A percentile compares a stretch with the other conserved stretches of the same genome.
Conservation (phyloP, 2,888 invertebrate genomes). For the Amorpha juglandis region DNA sequence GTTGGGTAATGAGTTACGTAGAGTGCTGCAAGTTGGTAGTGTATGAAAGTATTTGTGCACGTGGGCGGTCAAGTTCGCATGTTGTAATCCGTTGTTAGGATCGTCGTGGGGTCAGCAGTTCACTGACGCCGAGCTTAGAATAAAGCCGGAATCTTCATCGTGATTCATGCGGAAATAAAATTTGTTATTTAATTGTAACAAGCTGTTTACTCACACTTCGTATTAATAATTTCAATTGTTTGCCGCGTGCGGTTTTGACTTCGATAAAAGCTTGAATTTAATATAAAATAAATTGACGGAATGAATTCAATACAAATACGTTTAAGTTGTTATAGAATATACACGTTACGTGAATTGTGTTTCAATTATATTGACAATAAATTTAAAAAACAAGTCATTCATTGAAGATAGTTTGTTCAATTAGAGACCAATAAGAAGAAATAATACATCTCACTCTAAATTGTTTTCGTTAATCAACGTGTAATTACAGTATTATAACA, state of each 20-base stretch:
- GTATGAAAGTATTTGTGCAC: conserved; percentile 54
- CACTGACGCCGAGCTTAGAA: conserved; percentile 56
- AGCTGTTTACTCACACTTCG: conserved; percentile 69
- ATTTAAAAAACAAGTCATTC: background rate
- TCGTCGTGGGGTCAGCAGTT: conserved; percentile 67
- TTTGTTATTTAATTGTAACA: conserved; percentile 58
- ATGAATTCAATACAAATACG: conserved; percentile 43
- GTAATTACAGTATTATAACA: background rate
- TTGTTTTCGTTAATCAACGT: background rate
- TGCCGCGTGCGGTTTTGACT: conserved; percentile 60
- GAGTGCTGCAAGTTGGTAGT: conserved; percentile 39
- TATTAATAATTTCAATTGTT: conserved; percentile 55
- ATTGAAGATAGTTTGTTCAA: background rate
- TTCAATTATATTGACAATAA: conserved; percentile 3
- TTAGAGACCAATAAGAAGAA: background rate
- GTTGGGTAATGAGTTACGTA: conserved; percentile 22
- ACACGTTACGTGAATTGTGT: conserved; percentile 31
- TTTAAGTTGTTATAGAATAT: conserved; percentile 41
- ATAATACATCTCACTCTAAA: background rate
- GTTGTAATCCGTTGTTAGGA: conserved; percentile 66
- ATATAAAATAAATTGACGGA: conserved; percentile 45
- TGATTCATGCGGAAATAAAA: conserved; percentile 68
- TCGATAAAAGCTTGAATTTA: conserved; percentile 47
- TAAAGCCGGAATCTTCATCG: conserved; percentile 58
- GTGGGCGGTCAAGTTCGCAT: conserved; percentile 79